These are phyloP conservation scores for Ptilonorhynchus violaceus DNA, from an alignment of 2,113 vertebrate genomes.

Conservation along the genomic window DNA sequence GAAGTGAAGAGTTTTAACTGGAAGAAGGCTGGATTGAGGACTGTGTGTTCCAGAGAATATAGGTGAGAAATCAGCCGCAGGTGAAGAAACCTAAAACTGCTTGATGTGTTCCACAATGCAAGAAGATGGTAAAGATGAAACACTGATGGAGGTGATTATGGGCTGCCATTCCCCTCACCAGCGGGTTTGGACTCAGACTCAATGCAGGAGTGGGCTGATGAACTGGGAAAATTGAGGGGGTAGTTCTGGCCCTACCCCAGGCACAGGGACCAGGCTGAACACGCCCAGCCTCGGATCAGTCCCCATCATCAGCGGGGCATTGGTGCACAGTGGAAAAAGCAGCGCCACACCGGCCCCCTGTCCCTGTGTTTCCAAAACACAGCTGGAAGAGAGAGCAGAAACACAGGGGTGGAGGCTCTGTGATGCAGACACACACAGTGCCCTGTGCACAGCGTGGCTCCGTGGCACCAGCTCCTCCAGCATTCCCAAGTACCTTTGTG, in stretches of 20 bases:
- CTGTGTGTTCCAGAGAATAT: fast-evolving
- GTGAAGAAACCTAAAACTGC: background rate
- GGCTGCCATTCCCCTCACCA: background rate
- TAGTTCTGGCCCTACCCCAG: background rate
- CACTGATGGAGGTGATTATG: background rate
- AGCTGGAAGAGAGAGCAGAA: background rate
- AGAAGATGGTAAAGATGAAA: background rate
- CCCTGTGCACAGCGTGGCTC: fast-evolving
- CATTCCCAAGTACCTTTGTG: background rate
- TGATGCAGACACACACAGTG: fast-evolving
- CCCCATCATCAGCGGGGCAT: fast-evolving
- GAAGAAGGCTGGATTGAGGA: background rate
- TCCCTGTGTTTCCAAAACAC: background rate
- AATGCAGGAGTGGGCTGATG: background rate
- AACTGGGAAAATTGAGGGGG: background rate
- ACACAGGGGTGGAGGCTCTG: background rate
- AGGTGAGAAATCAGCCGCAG: background rate
- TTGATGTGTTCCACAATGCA: background rate
- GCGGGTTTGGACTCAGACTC: background rate
- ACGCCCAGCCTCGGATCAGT: fast-evolving
- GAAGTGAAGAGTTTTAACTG: background rate
- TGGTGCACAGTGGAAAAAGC: background rate
- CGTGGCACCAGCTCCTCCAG: fast-evolving
- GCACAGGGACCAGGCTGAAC: background rate
- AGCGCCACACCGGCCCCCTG: background rate